phyloP scores from a whole-genome alignment of 2,113 vertebrate genomes.

The Phaetusa simplex region DNA sequence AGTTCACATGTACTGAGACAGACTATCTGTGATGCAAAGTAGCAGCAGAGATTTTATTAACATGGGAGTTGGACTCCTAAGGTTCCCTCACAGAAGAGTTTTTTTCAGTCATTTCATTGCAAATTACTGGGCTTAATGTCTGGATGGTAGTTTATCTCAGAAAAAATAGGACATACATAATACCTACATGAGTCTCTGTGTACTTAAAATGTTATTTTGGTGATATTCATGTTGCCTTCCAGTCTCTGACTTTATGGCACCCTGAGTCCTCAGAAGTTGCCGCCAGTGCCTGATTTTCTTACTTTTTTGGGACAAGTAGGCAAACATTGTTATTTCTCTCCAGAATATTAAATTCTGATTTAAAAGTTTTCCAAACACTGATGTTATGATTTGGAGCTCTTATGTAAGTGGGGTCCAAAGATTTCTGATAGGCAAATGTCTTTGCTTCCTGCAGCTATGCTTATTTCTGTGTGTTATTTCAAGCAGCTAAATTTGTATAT shows the following conservation, averaged over 20 bases:
- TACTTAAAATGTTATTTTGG: neutral
- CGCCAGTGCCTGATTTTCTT: neutral
- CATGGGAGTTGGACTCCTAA: neutral
- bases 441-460: neutral
- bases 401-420: neutral
- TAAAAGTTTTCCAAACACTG: neutral
- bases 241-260: neutral
- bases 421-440: neutral
- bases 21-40: neutral
- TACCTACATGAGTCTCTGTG: neutral
- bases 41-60: neutral
- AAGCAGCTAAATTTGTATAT: neutral
- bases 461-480: neutral
- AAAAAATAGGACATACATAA: neutral
- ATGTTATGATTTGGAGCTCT: neutral
- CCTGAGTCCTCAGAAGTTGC: neutral
- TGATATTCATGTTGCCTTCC: neutral
- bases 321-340: neutral
- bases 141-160: neutral
- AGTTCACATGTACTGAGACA: neutral
- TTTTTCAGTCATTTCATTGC: neutral
- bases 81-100: neutral
- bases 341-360: neutral
- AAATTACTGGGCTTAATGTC: neutral
- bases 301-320: neutral